Evolutionary conservation across 2,113 vertebrate species (phyloP), one percentile per base, ranked within the genome.

Genomic region (Odobenus rosmarus): DNA sequence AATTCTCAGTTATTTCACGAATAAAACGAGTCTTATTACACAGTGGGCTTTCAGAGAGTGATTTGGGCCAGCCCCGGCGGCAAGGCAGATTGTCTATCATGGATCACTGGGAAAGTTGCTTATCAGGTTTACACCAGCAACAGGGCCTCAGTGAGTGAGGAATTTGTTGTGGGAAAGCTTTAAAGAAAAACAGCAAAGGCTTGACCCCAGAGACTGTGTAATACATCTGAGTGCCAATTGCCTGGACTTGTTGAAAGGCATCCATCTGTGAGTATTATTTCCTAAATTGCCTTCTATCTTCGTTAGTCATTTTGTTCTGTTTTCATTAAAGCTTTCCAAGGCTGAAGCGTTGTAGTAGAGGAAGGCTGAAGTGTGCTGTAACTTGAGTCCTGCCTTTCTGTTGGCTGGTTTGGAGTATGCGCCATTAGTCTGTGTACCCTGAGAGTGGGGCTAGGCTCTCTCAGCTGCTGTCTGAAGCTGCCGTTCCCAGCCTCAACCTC

Each of bases 231-330:
- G 72, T 0, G 0, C 51, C 74, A 31, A 0, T 36, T 33, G 74
- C 80, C 61, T 10, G 13, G 69, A 39, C 62, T 46, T 42, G 46
- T 28, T 61, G 92, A 85, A 67, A 89, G 83, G 49, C 94, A 51
- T 93, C 92, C 71, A 0, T 51, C 79, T n/a, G 19, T 8, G 11
- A 51, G 69, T 14, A 12, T 21, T 26, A 42, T 83, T 87, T 89
- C 61, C 72, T 72, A 2, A 31, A 2, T 1, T 7, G 55, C 49
- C 84, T 87, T 46, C 92, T 91, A 0, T 77, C 92, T 77, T 67
- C 39, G 1, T 96, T 59, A 83, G 94, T 86, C 94, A 42, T 53
- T 69, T 72, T 67, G 76, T 83, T 80, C 88, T 53, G 0, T 81
- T 76, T 57, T 55, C 62, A 39, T 31, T 46, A 46, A 33, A 24